These are phyloP conservation scores for Gymnocypris eckloni DNA, from an alignment of 2,797 vertebrate species.

Conservation along the genomic window DNA sequence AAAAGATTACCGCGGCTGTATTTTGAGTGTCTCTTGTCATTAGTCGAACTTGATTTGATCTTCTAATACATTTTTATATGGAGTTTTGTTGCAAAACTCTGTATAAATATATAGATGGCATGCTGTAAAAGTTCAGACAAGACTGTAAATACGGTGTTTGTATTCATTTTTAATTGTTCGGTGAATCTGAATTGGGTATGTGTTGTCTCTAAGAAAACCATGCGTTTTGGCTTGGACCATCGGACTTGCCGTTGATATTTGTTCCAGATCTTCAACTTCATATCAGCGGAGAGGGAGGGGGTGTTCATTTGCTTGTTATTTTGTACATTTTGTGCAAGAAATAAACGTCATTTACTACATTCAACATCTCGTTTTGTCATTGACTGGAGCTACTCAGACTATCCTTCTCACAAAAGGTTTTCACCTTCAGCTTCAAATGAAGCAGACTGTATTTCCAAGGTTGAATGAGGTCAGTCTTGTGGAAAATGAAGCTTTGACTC, in stretches of 20 bases:
- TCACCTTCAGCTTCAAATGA: not conserved
- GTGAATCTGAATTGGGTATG: slow-evolving; percentile 83
- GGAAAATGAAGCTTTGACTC: not conserved
- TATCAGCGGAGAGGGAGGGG: slow-evolving; percentile 70
- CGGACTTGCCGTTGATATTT: slow-evolving; percentile 79
- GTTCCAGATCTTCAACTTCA: slow-evolving; percentile 83
- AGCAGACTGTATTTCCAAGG: not conserved
- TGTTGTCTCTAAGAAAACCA: slow-evolving; percentile 83
- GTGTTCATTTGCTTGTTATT: slow-evolving; percentile 90
- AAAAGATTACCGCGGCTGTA: slow-evolving; percentile 71
- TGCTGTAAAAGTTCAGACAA: slow-evolving; percentile 84
- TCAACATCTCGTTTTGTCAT: slow-evolving; percentile 56
- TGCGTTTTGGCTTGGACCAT: slow-evolving; percentile 80
- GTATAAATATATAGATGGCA: slow-evolving; percentile 86
- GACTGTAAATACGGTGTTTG: slow-evolving; percentile 86
- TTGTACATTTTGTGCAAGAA: slow-evolving; percentile 92
- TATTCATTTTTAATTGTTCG: slow-evolving; percentile 88
- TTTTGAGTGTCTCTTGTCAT: slow-evolving; percentile 82
- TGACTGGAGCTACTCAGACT: not conserved
- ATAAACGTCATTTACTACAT: slow-evolving; percentile 89
- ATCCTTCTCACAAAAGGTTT: not conserved
- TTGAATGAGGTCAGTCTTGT: not conserved
- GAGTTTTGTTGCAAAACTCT: slow-evolving; percentile 78
- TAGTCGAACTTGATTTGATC: slow-evolving; percentile 82
- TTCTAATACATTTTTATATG: slow-evolving; percentile 85